Evolutionary conservation across 2,113 vertebrate genomes (phyloP).

Genomic region (Ophthalmolycus amberensis): DNA sequence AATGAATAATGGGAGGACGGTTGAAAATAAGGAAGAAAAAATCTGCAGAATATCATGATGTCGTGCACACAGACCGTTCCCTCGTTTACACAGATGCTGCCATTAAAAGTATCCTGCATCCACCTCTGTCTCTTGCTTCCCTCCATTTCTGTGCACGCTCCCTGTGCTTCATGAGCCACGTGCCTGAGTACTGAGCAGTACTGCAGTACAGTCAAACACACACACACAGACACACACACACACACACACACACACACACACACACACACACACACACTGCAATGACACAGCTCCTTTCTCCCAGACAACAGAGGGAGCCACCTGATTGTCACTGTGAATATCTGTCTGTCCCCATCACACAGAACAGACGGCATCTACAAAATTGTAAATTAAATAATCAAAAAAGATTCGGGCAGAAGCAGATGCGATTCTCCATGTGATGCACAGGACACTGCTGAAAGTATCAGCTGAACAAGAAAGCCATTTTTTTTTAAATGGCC

Average conservation of each 20-base stretch:
- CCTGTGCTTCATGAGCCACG: conserved; percentile 58
- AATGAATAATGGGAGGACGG: background rate
- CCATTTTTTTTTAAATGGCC: conserved; percentile 19
- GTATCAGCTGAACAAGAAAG: background rate
- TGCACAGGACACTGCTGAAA: background rate
- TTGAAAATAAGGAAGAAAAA: conserved; percentile 9
- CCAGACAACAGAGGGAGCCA: conserved; percentile 40
- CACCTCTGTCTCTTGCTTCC: conserved; percentile 37
- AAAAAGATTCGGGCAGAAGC: background rate
- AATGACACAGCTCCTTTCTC: conserved; percentile 70
- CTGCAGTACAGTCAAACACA: conserved; percentile 62
- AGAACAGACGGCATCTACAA: background rate
- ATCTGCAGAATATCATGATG: background rate
- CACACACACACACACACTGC: conserved; percentile 19
- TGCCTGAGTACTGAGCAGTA: conserved; percentile 63
- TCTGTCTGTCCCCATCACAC: background rate
- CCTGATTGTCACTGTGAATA: conserved; percentile 7
- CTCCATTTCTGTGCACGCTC: conserved; percentile 60
- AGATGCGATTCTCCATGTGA: background rate
- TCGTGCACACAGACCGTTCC: background rate
- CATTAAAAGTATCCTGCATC: conserved; percentile 22
- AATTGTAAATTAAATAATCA: background rate
- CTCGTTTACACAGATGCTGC: conserved; percentile 30
- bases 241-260: conserved; percentile 26
- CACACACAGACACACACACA: conserved; percentile 44